Evolutionary conservation across 2,113 vertebrate species (phyloP).

Genomic region (Xenopus borealis): DNA sequence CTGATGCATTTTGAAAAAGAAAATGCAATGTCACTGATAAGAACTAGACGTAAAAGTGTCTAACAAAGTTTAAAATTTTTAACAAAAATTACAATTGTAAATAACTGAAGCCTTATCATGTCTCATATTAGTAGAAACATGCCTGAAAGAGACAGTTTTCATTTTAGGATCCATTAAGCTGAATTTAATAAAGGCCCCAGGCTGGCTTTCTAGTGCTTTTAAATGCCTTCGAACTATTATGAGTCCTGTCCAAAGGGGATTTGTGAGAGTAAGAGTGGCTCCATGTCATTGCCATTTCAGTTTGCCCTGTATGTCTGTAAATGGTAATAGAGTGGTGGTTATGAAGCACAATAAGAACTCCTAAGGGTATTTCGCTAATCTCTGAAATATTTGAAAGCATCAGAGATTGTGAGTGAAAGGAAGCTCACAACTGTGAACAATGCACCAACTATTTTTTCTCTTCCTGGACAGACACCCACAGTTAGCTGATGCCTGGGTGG

Average conservation of each 20-base stretch:
- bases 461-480: constrained; percentile 29
- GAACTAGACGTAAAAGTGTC: too few species aligned
- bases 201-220: too few species aligned
- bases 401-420: constrained; percentile 5
- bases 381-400: neutral
- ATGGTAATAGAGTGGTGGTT: constrained; percentile 6
- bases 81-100: too few species aligned
- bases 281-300: neutral
- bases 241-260: neutral
- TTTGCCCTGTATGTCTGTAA: constrained; percentile 12
- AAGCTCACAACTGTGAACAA: constrained; percentile 29
- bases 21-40: too few species aligned
- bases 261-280: constrained; percentile 21
- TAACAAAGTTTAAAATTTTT: too few species aligned
- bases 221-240: too few species aligned
- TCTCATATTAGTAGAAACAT: too few species aligned
- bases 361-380: constrained; percentile 6
- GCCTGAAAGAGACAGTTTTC: too few species aligned
- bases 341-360: neutral
- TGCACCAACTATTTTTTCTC: constrained; percentile 1
- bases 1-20: too few species aligned
- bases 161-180: too few species aligned
- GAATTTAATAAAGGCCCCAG: too few species aligned
- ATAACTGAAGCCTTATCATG: too few species aligned
- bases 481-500: constrained; percentile 16